Conservation (phyloP, 1,140 invertebrate genomes). For the Eriocheir sinensis region DNA sequence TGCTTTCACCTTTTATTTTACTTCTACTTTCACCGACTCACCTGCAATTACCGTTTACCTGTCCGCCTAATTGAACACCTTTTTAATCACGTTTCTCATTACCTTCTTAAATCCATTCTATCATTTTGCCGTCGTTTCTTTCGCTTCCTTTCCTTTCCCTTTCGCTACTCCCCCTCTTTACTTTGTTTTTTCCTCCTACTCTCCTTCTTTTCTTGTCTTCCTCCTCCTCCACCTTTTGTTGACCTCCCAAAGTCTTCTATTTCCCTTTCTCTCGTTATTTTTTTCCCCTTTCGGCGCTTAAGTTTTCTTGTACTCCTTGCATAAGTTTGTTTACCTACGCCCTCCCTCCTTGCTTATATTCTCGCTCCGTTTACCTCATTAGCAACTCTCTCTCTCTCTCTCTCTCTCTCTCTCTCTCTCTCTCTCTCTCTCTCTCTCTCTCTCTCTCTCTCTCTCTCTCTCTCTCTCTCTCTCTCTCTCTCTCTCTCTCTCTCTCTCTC, state of each 20-base stretch:
- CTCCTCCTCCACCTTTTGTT: neutral
- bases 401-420: slow-evolving; percentile 54
- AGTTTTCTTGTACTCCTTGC: neutral
- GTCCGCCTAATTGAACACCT: neutral
- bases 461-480: slow-evolving; percentile 51
- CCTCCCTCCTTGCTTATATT: neutral
- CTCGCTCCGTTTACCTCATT: neutral
- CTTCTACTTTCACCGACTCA: no score
- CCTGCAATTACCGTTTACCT: neutral
- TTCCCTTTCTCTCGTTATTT: neutral
- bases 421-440: slow-evolving; percentile 40
- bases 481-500: slow-evolving; percentile 63
- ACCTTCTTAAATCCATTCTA: neutral
- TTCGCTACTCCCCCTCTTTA: slow-evolving; percentile 7
- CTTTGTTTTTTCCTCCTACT: neutral
- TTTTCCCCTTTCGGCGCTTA: neutral
- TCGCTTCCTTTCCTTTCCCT: no score
- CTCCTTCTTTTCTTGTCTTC: neutral
- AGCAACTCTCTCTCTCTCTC: slow-evolving; percentile 27
- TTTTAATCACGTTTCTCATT: neutral
- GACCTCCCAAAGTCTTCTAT: neutral
- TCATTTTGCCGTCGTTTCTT: neutral
- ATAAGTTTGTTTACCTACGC: neutral
- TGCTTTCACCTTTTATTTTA: no score
- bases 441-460: slow-evolving; percentile 26